Evolutionary conservation across 1,140 invertebrate genomes (phyloP), one percentile per base, ranked within the genome.

Genomic region (Heliconius nattereri): DNA sequence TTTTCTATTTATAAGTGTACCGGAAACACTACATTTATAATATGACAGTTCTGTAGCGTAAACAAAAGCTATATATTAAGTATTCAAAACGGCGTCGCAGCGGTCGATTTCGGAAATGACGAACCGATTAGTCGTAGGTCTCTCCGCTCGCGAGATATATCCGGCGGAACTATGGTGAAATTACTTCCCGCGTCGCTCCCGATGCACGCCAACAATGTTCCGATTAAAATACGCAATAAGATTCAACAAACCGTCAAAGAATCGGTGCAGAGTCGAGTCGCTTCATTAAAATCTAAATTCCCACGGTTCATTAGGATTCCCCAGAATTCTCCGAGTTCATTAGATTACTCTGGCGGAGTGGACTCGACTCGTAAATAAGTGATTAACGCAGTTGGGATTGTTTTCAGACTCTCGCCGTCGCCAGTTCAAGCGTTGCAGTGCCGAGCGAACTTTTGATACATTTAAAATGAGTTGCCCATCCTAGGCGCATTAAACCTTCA

Each of bases 321-420:
- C 83, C 78, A 79, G 88, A 90, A 92, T 93, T 90, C 90, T 84
- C 88, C 60, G 80, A 90, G 90, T 91, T 92, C 90, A 92, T 92
- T 92, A 92, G 88, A 91, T 90, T 94, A 92, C 88, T 86, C 88
- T 81, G 84, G 85, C 89, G 85, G 84, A 89, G 87, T 90, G 88
- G 90, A 88, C 88, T 86, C 85, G 80, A 84, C 90, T 85, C 88
- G 88, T 94, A 92, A 94, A 94, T 94, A 94, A 92, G 92, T 94
- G 92, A 94, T 94, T 92, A 94, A 92, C 89, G 91, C 91, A 91
- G 92, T 94, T 91, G 86, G 89, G 89, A 94, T 94, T 94, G 92
- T 92, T 94, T 92, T 92, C 89, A 89, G 87, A 86, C 86, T 85
- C 80, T 84, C 78, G 71, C 76, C 80, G 78, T 85, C 79, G 66